Evolutionary conservation across 2,888 invertebrate genomes (phyloP), one percentile per base, ranked within the genome.

Genomic region (Cremastinae sp.): DNA sequence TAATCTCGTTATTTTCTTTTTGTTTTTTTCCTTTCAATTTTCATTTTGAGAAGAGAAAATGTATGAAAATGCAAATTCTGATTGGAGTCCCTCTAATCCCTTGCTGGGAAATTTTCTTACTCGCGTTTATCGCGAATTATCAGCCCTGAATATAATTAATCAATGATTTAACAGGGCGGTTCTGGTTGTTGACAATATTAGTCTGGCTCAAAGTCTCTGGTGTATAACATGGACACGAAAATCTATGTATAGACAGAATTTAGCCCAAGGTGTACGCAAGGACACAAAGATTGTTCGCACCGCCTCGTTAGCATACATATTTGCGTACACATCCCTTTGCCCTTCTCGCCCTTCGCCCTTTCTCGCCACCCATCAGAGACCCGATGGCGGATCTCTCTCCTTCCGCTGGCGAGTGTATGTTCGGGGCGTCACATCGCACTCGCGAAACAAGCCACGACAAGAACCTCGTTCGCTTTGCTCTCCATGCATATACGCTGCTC

Each of bases 291-390:
- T 65, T 74, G 78, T 77, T 75, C 69, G 62, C 71, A 71, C 75
- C 68, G 70, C 74, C 78, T 80, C 77, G 80, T 80, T 79, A 79
- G 77, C 80, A 80, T 76, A 80, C 80, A 80, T 79, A 80, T 80
- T 80, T 80, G 77, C 77, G 71, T 78, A 76, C 65, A 78, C 75
- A 75, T 64, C 71, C 62, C 73, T 64, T 53, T 64, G 58, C 45
- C 59, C 70, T 34, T 59, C 74, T 65, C 70, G 70, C 74, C 70
- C 66, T 73, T 74, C 61, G 36, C 74, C 61, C 41, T 43, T 5
- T 43, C 41, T 41, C 38, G 22, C 34, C 16, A 34, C 14, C 8
- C 38, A 49, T 47, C 49, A 38, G 22, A 68, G 38, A 49, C 58
- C 22, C 20, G n/a, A n/a, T n/a, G 36, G 53, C 43, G 9, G 36